These are phyloP conservation scores for Thinocorus orbignyianus DNA, from an alignment of 2,113 vertebrate genomes.

Conservation along the genomic window DNA sequence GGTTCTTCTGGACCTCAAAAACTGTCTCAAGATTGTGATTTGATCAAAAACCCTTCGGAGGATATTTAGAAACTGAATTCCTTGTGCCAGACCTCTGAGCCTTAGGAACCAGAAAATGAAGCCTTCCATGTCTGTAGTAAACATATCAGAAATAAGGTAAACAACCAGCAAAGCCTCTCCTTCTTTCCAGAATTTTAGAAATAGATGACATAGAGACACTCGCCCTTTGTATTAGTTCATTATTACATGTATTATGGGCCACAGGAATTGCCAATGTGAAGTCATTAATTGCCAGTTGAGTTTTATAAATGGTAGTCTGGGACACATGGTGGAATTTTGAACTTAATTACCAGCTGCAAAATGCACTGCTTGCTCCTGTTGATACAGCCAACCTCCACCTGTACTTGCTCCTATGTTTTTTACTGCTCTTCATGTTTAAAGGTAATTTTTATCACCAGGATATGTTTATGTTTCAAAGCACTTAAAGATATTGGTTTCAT, in stretches of 20 bases:
- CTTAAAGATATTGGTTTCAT: constrained; percentile 3
- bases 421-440: background rate
- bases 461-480: constrained; percentile 10
- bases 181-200: background rate
- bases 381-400: background rate
- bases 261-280: background rate
- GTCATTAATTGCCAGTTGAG: background rate
- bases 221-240: background rate
- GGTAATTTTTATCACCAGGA: background rate
- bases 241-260: background rate
- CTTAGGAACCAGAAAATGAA: background rate
- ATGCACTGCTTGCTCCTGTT: accelerated
- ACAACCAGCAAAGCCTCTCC: background rate
- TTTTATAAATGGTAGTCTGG: background rate
- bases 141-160: background rate
- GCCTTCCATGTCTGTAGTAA: background rate
- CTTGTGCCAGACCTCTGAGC: background rate
- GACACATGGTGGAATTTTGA: background rate
- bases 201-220: background rate
- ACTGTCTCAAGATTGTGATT: background rate
- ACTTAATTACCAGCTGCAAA: background rate
- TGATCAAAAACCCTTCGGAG: background rate
- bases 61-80: background rate
- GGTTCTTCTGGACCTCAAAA: background rate
- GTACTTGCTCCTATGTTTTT: background rate